Conservation (phyloP, 2,888 invertebrate species). For the Cantharis rustica region DNA sequence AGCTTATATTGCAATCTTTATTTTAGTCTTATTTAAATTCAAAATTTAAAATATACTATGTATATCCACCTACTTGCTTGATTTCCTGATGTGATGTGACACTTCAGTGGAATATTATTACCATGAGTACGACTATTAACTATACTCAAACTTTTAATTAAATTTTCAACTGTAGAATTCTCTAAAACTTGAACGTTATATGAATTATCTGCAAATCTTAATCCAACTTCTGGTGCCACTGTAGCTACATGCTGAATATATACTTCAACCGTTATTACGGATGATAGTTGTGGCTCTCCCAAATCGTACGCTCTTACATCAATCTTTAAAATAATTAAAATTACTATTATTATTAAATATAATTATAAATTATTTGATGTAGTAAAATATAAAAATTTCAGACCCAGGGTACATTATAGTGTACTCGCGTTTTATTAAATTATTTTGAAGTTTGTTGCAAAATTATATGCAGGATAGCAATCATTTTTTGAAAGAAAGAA, state of each 20-base stretch:
- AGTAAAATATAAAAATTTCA: not conserved
- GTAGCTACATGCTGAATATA: constrained; percentile 80
- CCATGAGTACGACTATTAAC: constrained; percentile 74
- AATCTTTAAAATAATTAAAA: constrained; percentile 61
- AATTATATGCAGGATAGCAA: too few relatives aligned
- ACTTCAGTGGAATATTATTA: constrained; percentile 74
- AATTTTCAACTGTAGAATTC: constrained; percentile 68
- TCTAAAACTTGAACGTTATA: constrained; percentile 85
- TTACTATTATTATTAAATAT: too few relatives aligned
- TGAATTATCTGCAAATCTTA: constrained; percentile 86
- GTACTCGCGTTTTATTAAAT: too few relatives aligned
- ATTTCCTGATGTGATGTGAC: constrained; percentile 78
- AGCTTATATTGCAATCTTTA: not conserved
- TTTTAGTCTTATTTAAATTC: not conserved
- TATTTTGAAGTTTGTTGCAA: too few relatives aligned
- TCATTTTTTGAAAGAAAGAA: too few relatives aligned
- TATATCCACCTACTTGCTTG: constrained; percentile 63
- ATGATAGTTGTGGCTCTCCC: constrained; percentile 83
- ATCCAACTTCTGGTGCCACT: constrained; percentile 69
- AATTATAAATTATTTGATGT: not conserved
- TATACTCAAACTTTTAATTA: constrained; percentile 73
- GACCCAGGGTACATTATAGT: too few relatives aligned
- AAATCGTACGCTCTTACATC: constrained; percentile 86
- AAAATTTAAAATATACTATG: not conserved
- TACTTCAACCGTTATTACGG: constrained; percentile 79